Evolutionary conservation across 2,113 vertebrate genomes (phyloP).

Genomic region (Rhinolophus sinicus): DNA sequence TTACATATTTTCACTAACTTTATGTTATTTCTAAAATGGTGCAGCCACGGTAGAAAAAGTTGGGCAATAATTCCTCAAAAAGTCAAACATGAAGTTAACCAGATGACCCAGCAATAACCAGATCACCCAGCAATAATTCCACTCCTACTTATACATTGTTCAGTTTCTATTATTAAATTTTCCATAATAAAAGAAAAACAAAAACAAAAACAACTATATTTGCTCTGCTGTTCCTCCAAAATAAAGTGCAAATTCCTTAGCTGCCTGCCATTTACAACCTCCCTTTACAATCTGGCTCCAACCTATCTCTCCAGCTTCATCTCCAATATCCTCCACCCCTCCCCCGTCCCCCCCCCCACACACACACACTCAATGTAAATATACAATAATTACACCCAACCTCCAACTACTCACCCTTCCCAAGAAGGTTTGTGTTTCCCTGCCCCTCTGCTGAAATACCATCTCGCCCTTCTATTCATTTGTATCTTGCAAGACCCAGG

Average conservation of each 20-base stretch:
- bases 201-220: conserved; percentile 49
- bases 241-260: background rate
- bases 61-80: background rate
- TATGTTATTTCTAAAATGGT: background rate
- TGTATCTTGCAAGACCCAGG: background rate
- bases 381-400: background rate
- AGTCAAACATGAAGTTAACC: background rate
- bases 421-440: background rate
- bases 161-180: conserved; percentile 2
- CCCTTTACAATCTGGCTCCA: background rate
- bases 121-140: background rate
- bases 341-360: no score
- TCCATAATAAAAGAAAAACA: conserved; percentile 20
- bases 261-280: background rate
- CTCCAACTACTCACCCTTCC: background rate
- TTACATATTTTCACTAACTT: background rate
- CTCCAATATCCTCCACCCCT: background rate
- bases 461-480: background rate
- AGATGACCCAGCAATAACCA: background rate
- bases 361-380: background rate
- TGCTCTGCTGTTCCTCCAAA: background rate
- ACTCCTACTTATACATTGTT: background rate
- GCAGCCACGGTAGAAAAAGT: background rate
- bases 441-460: background rate
- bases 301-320: background rate